phyloP scores from a whole-genome alignment of 2,888 invertebrate genomes.

The Panzeria rudis region DNA sequence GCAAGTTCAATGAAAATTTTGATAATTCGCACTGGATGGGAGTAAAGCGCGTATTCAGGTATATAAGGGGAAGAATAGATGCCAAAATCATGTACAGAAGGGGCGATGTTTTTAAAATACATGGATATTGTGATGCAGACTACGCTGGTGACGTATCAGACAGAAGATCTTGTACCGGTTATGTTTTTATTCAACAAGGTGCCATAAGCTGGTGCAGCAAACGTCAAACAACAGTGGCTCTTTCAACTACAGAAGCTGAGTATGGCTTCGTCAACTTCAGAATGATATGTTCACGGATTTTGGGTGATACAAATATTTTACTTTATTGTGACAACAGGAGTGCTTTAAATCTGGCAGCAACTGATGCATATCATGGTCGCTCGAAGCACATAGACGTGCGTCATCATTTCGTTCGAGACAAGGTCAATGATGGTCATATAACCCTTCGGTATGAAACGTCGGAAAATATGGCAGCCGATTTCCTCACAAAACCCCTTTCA shows the following conservation, averaged over 20 bases:
- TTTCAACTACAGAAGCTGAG: constrained; percentile 11
- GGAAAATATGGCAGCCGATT: too few relatives aligned
- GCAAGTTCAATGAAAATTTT: too few relatives aligned
- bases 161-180: too few relatives aligned
- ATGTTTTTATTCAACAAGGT: constrained; percentile 26
- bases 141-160: too few relatives aligned
- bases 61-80: too few relatives aligned
- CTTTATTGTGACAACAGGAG: constrained; percentile 33
- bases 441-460: too few relatives aligned
- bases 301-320: neutral
- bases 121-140: too few relatives aligned
- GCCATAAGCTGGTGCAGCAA: constrained; percentile 67
- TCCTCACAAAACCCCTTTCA: too few relatives aligned
- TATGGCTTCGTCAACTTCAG: constrained; percentile 20
- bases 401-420: neutral
- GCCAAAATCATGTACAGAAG: too few relatives aligned
- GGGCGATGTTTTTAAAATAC: too few relatives aligned
- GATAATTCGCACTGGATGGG: too few relatives aligned
- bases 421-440: neutral
- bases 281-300: neutral
- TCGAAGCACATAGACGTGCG: constrained; percentile 19
- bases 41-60: too few relatives aligned
- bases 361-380: constrained; percentile 5
- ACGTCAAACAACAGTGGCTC: constrained; percentile 45
- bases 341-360: constrained; percentile 20